Base-by-base conservation (phyloP, 2,888 invertebrate species). In the Notodonta ziczac region DNA sequence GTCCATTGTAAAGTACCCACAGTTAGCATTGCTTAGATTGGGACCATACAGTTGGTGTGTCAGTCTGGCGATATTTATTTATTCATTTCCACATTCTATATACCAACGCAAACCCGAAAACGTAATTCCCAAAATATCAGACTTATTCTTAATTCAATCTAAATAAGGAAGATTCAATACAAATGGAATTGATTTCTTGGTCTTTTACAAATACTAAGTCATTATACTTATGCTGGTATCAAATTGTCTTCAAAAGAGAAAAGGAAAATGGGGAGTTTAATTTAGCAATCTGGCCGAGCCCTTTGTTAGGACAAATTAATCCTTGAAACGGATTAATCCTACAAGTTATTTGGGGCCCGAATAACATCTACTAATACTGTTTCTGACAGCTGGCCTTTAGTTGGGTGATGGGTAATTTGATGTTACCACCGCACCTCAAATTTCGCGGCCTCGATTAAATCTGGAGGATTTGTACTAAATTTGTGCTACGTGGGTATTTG, bases 301-400 rank as follows among this genome's bases (percentile, higher is more conserved):
- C 44, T 56, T 56, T 56, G 56, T 56, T 44, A 5, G 16, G 56
- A 44, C 44, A 16, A 56, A 56, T 56, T 56, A 56, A 56, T 56
- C 24, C 56, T 16, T 56, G 44, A 56, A 16, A 44, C 44, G 56
- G 44, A 56, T 55, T 55, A 55, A 55, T 42, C 16, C 56, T 24
- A 44, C 44, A 56, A 56, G 56, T 56, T 55, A 44, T 56, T 56
- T 39, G 24, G 35, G 40, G 44, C 24, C 44, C 24, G 44, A 56
- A 44, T 56, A 14, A 40, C 14, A 39, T 35, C 44, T 44, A 53
- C 53, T 39, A 24, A 24, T 44, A 44, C 24, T 56, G 56, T 56
- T 44, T 44, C 56, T 24, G 44, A 44, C 56, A 56, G 44, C 39
- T 14, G 32, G 39, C 39, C 44, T 24, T 44, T 56, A 42, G 6